Evolutionary conservation across 2,888 invertebrate genomes (phyloP), one percentile per base, ranked within the genome.

Genomic region (Drosophila conformis): DNA sequence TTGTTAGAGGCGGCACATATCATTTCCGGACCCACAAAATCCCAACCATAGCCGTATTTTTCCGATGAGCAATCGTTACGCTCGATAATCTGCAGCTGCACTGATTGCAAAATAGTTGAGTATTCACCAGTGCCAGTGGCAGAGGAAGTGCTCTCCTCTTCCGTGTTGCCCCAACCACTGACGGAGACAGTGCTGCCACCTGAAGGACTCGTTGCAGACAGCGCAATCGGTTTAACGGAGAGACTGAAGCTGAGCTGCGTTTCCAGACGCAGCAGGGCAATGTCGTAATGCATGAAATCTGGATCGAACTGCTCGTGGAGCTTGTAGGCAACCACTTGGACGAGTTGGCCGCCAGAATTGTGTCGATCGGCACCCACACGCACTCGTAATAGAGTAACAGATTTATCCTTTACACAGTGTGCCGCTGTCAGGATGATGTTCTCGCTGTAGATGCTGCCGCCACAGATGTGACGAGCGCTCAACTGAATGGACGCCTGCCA

Each of bases 381-480:
- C 10, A 95, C 86, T 40, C 76, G 72, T 48, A 92, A 63, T 21
- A 85, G 18, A 4, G 73, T 77, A 8, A 70, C 69, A 2, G 80
- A 79, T 18, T 59, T 82, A 15, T 36, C 53, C 11, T 36, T 52
- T 25, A 87, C 61, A 40, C 87, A 87, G 33, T 87, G 80, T 0
- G 95, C 95, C 8, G 95, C 95, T 1, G 95, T 95, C 2, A 95
- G 70, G 2, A 94, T 91, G 6, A 84, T 80, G 51, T 94, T 94
- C 63, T 94, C 92, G 53, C 89, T 89, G 56, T 93, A 93, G 35
- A 95, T 91, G 8, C 94, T 90, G 0, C 94, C 95, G 0, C 95
- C 95, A 74, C 95, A 95, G 0, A 92, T 87, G 78, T 95, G 95
- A 0, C 92, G 87, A 1, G 93, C 94, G 38, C 92, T 87, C 25